Evolutionary conservation across 2,888 invertebrate genomes (phyloP).

Genomic region (Drosophila fungiperda): DNA sequence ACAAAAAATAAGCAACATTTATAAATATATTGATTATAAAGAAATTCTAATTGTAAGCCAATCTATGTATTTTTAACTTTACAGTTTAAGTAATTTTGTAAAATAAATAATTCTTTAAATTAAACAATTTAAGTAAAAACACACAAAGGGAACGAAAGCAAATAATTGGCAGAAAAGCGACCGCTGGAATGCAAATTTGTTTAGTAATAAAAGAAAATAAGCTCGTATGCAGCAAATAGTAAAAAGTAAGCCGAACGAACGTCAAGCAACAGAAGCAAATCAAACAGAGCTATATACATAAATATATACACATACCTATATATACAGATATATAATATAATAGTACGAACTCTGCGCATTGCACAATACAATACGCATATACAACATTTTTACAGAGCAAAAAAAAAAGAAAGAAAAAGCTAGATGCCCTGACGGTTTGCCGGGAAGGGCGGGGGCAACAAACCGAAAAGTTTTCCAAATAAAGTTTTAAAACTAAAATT

Average conservation of each 20-base stretch:
- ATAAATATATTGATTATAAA: constrained; percentile 69
- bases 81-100: constrained; percentile 74
- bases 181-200: constrained; percentile 43
- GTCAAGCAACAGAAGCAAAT: constrained; percentile 75
- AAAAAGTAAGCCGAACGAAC: constrained; percentile 38
- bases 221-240: constrained; percentile 36
- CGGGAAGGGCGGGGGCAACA: constrained; percentile 47
- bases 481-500: constrained; percentile 82
- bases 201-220: constrained; percentile 25
- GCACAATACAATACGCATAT: constrained; percentile 66
- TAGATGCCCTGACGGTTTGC: constrained; percentile 39
- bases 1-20: constrained; percentile 55
- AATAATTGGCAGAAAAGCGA: constrained; percentile 52
- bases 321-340: constrained; percentile 67
- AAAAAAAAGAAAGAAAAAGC: constrained; percentile 37
- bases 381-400: constrained; percentile 80
- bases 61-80: constrained; percentile 75
- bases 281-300: constrained; percentile 75
- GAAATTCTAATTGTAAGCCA: constrained; percentile 73
- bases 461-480: constrained; percentile 82
- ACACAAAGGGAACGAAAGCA: constrained; percentile 41
- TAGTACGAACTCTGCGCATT: constrained; percentile 65
- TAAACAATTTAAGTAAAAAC: constrained; percentile 63
- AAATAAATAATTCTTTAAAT: constrained; percentile 77
- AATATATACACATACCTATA: constrained; percentile 58